Percentiles rank a stretch among this genome's conserved stretches.
Conservation (phyloP, 1,140 invertebrate genomes). For the Bathynomus jamesi region DNA sequence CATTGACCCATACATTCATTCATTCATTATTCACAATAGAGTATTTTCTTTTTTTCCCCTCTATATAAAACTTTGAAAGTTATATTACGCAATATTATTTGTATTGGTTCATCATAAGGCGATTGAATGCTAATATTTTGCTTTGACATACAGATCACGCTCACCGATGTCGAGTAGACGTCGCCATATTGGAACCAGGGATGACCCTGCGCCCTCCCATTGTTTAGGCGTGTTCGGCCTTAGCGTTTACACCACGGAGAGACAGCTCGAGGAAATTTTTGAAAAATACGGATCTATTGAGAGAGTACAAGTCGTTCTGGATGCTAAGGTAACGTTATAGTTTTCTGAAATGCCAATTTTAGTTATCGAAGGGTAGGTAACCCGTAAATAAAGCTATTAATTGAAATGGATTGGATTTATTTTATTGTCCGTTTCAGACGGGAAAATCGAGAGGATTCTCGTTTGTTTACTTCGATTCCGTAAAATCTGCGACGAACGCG, state of each 20-base stretch:
- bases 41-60: no score
- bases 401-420: no score
- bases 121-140: no score
- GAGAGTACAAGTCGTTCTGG: background rate
- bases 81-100: no score
- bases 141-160: slow-evolving; percentile 35
- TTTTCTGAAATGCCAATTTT: no score
- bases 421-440: no score
- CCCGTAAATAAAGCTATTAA: no score
- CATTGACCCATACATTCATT: no score
- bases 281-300: background rate
- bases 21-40: no score
- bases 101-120: no score
- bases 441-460: slow-evolving; percentile 93
- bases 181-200: slow-evolving; percentile 51
- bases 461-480: slow-evolving; percentile 88
- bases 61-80: no score
- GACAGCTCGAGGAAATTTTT: slow-evolving; percentile 76
- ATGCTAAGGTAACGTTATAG: slow-evolving; percentile 59
- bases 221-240: slow-evolving; percentile 93
- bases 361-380: no score
- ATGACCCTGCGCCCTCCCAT: slow-evolving; percentile 76
- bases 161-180: slow-evolving; percentile 50
- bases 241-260: slow-evolving; percentile 83
- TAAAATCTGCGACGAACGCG: slow-evolving; percentile 84